Evolutionary conservation across 2,113 vertebrate species (phyloP).

Genomic region (Ursus arctos): DNA sequence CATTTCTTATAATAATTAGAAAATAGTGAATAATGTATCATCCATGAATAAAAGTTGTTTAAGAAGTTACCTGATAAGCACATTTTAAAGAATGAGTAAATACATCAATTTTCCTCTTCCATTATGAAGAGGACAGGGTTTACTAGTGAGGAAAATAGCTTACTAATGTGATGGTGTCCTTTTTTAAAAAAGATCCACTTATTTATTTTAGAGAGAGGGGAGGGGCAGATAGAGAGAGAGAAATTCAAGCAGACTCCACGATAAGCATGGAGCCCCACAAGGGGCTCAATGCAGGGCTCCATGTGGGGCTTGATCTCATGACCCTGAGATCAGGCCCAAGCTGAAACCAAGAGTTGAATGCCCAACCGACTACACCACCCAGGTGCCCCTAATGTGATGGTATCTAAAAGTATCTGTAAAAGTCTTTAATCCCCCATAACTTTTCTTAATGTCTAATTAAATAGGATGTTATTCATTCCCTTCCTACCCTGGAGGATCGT

Average conservation of each 20-base stretch:
- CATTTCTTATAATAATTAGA: background rate
- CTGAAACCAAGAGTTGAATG: background rate
- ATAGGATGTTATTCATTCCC: background rate
- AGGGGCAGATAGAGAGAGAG: background rate
- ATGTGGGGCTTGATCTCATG: background rate
- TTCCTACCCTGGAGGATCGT: background rate
- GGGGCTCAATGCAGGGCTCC: background rate
- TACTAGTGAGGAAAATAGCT: background rate
- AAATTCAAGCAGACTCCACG: background rate
- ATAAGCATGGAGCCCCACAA: background rate
- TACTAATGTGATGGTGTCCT: background rate
- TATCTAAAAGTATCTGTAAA: slow-evolving; percentile 9
- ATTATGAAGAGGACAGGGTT: background rate
- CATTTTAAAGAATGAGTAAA: background rate
- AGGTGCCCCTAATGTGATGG: background rate
- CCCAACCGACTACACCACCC: background rate
- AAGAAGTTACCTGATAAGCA: slow-evolving; percentile 32
- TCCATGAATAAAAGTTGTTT: background rate
- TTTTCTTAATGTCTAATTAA: slow-evolving; percentile 20
- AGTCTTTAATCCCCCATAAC: slow-evolving; percentile 20
- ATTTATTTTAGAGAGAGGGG: background rate
- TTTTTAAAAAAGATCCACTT: background rate
- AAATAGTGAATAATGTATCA: slow-evolving; percentile 24
- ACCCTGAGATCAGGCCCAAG: background rate
- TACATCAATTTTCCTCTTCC: background rate